Evolutionary conservation across 2,888 invertebrate species (phyloP).

Genomic region (Melikaiella ostensackeni): DNA sequence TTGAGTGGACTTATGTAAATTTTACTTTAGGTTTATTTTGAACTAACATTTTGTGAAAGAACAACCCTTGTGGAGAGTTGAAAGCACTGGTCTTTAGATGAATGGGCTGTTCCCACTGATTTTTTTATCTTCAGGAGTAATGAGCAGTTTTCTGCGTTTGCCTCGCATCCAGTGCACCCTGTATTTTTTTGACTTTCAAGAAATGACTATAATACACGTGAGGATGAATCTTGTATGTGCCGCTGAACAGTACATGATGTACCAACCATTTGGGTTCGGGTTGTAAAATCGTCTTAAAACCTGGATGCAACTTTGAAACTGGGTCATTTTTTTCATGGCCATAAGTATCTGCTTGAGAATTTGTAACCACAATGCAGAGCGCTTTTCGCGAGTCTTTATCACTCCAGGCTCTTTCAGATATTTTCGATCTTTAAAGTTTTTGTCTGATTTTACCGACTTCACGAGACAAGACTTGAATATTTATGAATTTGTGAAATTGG

Average conservation of each 20-base stretch:
- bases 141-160: conserved; percentile 1
- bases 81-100: background rate
- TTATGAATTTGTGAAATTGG: background rate
- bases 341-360: background rate
- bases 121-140: background rate
- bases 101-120: background rate
- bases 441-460: background rate
- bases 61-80: background rate
- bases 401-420: background rate
- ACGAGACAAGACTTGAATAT: background rate
- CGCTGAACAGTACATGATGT: background rate
- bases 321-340: background rate
- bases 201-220: background rate
- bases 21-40: too few relatives aligned
- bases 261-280: background rate
- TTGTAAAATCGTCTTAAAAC: conserved; percentile 2
- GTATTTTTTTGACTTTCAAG: background rate
- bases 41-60: too few relatives aligned
- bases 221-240: background rate
- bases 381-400: background rate
- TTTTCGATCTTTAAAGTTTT: background rate
- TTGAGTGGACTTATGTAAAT: too few relatives aligned
- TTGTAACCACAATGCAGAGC: background rate
- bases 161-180: background rate
- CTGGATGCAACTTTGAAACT: background rate